Conservation (phyloP, 92 coral and sea anemone species). For the Siderastrea siderea region DNA sequence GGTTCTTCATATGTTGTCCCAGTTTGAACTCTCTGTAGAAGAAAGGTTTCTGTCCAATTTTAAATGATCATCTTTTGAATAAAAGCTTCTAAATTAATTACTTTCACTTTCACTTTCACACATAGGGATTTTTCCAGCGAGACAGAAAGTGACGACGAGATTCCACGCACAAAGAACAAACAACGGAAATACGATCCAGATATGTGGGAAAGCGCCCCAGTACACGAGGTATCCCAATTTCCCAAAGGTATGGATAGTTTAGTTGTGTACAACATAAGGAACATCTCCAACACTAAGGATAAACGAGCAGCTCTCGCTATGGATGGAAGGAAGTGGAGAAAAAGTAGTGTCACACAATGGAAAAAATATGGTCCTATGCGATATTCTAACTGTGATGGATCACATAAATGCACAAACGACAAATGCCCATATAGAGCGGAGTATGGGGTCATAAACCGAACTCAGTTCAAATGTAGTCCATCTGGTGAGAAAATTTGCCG, state of each 20-base stretch:
- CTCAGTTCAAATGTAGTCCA: constrained; percentile 50
- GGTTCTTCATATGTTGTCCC: neutral
- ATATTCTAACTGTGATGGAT: constrained; percentile 70
- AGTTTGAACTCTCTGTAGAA: neutral
- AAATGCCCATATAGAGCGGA: constrained; percentile 57
- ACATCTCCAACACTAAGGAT: neutral
- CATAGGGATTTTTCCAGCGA: neutral
- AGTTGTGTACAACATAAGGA: constrained; percentile 33
- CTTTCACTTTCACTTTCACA: neutral
- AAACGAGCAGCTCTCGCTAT: constrained; percentile 1
- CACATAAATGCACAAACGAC: constrained; percentile 57
- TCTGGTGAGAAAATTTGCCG: constrained; percentile 2
- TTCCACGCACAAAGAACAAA: neutral
- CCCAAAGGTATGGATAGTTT: constrained; percentile 62
- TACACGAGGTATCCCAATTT: constrained; percentile 30
- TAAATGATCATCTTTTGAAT: too few relatives aligned
- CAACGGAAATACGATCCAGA: constrained; percentile 53
- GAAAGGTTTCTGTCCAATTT: neutral
- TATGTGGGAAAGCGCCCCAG: constrained; percentile 44
- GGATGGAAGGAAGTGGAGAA: constrained; percentile 79
- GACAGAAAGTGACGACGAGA: neutral
- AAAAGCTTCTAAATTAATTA: neutral
- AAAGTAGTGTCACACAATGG: constrained; percentile 58
- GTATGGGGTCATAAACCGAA: constrained; percentile 69
- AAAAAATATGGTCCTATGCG: constrained; percentile 51